Percentiles rank a stretch among this genome's conserved stretches.
Evolutionary conservation across 2,888 invertebrate species (phyloP).

Genomic region (Bhutanitis thaidina): DNA sequence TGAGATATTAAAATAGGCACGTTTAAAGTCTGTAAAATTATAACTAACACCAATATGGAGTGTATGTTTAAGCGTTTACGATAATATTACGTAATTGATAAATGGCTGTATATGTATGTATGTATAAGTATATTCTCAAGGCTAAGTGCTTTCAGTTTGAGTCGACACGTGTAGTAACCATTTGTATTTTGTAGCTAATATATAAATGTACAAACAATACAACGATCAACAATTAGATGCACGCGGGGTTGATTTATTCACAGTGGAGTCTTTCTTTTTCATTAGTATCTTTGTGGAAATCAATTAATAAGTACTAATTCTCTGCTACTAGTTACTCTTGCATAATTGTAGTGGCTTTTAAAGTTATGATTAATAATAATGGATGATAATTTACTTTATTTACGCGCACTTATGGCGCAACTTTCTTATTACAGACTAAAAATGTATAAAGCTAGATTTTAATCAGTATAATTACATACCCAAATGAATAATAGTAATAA

Average conservation of each 20-base stretch:
- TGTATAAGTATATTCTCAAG: conserved; percentile 55
- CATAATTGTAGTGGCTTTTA: too few species aligned
- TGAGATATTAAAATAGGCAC: conserved; percentile 23
- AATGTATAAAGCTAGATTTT: too few species aligned
- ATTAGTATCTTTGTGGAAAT: background rate
- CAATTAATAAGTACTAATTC: background rate
- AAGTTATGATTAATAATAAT: too few species aligned
- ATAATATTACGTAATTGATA: conserved; percentile 58
- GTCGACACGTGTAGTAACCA: conserved; percentile 31
- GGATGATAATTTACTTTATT: too few species aligned
- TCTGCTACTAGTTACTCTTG: too few species aligned
- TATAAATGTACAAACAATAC: conserved; percentile 20
- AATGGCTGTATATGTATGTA: conserved; percentile 44
- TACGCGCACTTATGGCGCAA: too few species aligned
- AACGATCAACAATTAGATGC: conserved; percentile 8
- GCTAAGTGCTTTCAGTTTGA: conserved; percentile 55
- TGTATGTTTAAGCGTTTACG: conserved; percentile 53
- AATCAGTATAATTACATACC: too few species aligned
- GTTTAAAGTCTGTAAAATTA: conserved; percentile 44
- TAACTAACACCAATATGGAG: conserved; percentile 43
- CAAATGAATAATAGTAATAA: too few species aligned
- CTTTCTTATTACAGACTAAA: too few species aligned
- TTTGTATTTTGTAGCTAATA: conserved; percentile 23
- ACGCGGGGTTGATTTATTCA: conserved; percentile 18
- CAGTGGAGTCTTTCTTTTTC: too few species aligned